Evolutionary conservation across 2,888 invertebrate species (phyloP).

Genomic region (Parelbella ahira): DNA sequence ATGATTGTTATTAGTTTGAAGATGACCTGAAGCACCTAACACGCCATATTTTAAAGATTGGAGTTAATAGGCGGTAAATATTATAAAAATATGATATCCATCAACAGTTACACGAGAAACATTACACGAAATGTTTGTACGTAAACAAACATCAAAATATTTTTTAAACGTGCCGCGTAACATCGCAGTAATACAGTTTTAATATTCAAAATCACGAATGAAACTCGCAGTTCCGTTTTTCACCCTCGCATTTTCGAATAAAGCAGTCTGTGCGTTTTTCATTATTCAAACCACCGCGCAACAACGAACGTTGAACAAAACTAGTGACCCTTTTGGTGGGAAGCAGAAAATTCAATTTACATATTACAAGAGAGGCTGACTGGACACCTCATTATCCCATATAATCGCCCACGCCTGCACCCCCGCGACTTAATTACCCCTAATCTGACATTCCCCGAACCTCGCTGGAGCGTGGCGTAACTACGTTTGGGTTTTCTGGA

Average conservation of each 20-base stretch:
- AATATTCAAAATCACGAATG: constrained; percentile 21
- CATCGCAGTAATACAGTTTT: constrained; percentile 11
- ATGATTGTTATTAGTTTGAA: no score
- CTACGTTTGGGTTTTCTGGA: constrained; percentile 65
- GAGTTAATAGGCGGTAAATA: no score
- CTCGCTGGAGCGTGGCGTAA: constrained; percentile 65
- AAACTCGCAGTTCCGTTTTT: constrained; percentile 18
- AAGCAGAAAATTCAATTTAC: constrained; percentile 72
- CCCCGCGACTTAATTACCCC: constrained; percentile 73
- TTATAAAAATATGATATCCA: no score
- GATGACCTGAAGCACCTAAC: no score
- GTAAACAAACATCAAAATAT: constrained; percentile 8
- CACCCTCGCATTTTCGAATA: constrained; percentile 15
- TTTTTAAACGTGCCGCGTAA: constrained; percentile 7
- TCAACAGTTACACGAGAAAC: not conserved
- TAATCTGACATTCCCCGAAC: constrained; percentile 71
- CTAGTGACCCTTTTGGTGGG: constrained; percentile 39
- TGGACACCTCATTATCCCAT: constrained; percentile 76
- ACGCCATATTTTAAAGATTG: no score
- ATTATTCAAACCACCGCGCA: constrained; percentile 30
- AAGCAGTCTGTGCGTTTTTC: constrained; percentile 39
- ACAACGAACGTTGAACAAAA: constrained; percentile 34
- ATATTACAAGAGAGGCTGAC: constrained; percentile 67
- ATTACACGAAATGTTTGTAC: constrained; percentile 1
- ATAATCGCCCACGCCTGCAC: constrained; percentile 65